These are phyloP conservation scores for Tragelaphus buxtoni DNA, from an alignment of 2,113 vertebrate genomes.

Conservation along the genomic window DNA sequence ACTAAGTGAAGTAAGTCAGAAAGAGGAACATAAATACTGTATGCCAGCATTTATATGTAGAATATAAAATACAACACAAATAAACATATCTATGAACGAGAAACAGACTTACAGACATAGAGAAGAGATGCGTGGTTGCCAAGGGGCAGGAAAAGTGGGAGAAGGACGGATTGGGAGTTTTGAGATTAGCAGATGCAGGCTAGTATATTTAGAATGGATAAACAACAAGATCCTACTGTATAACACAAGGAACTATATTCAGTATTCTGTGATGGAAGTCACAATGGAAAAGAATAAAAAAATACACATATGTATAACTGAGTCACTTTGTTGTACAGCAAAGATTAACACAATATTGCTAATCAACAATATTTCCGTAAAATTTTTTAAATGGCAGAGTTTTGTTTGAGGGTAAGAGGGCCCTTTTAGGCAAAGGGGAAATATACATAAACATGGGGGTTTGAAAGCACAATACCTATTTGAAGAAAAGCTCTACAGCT, in stretches of 20 bases:
- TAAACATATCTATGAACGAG: background rate
- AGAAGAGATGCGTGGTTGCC: background rate
- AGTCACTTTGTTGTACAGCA: background rate
- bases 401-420: background rate
- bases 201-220: background rate
- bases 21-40: background rate
- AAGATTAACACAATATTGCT: background rate
- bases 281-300: background rate
- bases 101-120: background rate
- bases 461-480: background rate
- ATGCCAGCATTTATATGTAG: background rate
- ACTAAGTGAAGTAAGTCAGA: background rate
- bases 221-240: background rate
- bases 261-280: background rate
- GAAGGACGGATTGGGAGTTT: background rate
- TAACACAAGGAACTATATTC: background rate
- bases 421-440: background rate
- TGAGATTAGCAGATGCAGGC: background rate
- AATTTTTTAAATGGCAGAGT: background rate
- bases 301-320: background rate
- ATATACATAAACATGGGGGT: background rate
- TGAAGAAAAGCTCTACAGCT: background rate
- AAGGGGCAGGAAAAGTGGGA: background rate
- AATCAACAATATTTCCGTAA: background rate
- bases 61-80: background rate